Evolutionary conservation across 2,113 vertebrate species (phyloP).

Genomic region (Porphyrio hochstetteri): DNA sequence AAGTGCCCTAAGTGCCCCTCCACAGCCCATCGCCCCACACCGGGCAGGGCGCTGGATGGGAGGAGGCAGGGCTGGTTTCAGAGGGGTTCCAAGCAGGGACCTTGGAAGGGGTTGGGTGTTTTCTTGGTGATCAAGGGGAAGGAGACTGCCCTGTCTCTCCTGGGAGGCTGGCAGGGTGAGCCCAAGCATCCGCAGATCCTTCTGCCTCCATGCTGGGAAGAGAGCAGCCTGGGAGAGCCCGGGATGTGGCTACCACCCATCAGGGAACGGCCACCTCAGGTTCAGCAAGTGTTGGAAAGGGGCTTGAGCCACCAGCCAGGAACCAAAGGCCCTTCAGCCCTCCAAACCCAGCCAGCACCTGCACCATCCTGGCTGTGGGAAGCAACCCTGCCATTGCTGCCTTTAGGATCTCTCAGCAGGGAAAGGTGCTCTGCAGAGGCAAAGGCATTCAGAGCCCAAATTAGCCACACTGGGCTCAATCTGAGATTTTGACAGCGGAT

Average conservation of each 20-base stretch:
- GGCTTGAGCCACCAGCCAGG: background rate
- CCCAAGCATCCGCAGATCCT: background rate
- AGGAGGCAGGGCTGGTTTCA: background rate
- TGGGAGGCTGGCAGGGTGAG: background rate
- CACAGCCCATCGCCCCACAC: background rate
- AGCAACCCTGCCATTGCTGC: background rate
- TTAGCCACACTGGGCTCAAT: constrained; percentile 19
- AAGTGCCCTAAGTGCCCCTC: too few relatives aligned
- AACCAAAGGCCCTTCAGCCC: background rate
- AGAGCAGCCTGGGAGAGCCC: background rate
- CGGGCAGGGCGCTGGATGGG: rapidly evolving
- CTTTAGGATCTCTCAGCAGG: background rate
- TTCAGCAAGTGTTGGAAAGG: background rate
- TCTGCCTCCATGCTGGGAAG: background rate
- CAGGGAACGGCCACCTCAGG: background rate
- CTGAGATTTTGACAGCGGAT: constrained; percentile 69
- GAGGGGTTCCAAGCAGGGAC: background rate
- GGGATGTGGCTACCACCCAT: background rate
- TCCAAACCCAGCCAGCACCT: rapidly evolving
- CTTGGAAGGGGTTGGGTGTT: background rate
- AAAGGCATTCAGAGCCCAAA: background rate
- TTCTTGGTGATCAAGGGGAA: background rate
- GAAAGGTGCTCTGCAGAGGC: constrained; percentile 26
- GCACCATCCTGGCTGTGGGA: rapidly evolving
- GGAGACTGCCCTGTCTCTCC: background rate